A percentile compares a stretch with the other conserved stretches of the same genome.
Conservation (phyloP, 2,888 invertebrate genomes). For the Meliscaeva auricollis region DNA sequence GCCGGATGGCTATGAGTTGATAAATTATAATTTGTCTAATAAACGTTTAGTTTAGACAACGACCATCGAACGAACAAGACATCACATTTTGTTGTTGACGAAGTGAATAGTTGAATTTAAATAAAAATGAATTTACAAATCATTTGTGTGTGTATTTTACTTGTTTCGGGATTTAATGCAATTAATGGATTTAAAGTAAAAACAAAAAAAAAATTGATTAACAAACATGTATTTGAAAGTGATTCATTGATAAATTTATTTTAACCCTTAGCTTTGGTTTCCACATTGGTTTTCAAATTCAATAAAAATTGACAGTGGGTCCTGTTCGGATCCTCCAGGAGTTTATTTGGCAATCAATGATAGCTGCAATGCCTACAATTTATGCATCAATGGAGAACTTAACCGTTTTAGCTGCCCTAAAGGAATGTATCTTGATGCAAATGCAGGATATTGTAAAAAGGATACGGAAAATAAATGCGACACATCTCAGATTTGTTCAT, state of each 20-base stretch:
- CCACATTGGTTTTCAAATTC: neutral
- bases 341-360: conserved; percentile 17
- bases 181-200: conserved; percentile 40
- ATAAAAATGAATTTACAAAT: conserved; percentile 17
- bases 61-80: conserved; percentile 11
- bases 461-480: conserved; percentile 40
- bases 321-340: conserved; percentile 37
- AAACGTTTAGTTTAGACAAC: conserved; percentile 24
- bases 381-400: conserved; percentile 75
- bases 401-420: conserved; percentile 69
- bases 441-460: conserved; percentile 24
- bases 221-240: too few relatives aligned
- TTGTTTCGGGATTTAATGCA: conserved; percentile 11
- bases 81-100: neutral
- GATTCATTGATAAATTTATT: conserved; percentile 1
- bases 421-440: conserved; percentile 77
- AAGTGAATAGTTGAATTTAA: neutral
- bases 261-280: conserved; percentile 9
- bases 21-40: conserved; percentile 8
- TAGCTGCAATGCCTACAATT: conserved; percentile 71
- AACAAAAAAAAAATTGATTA: neutral
- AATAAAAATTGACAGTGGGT: neutral
- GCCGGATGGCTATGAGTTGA: neutral
- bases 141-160: neutral
- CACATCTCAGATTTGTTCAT: conserved; percentile 22